Base-by-base conservation (phyloP, 1,140 invertebrate species). In the Cephus cinctus region DNA sequence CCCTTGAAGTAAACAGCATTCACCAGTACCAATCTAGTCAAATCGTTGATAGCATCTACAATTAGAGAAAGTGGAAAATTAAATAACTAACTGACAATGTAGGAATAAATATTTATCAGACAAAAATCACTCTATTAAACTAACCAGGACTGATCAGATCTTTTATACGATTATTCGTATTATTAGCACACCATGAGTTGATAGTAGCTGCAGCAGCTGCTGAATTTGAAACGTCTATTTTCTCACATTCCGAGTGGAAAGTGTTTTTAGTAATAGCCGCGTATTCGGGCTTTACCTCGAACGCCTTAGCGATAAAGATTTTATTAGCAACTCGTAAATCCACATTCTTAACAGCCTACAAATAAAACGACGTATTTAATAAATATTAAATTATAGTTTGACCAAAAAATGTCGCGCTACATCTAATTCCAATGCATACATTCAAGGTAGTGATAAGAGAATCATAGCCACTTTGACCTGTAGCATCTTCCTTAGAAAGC, bases 1-100 rank as follows among this genome's bases (percentile, higher is more conserved):
- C 89, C 91, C 75, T 92, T 92, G 71, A 95, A 95, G 65, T 93
- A 93, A 6, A 94, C 79, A 1, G 90, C 91, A 65, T 94, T 95
- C 0, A 90, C 78, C 0, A 94, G 78, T 11, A 94, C 82, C 34
- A 93, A 54, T 19, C 73, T 78, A 50, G 83, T 84, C 19, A 64
- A 47, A 4, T 30, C 19, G 49, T 69, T 53, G 0, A 89, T 57
- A 50, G 66, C 69, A 51, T 72, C 82, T 58, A 69, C 19, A 75
- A 57, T 22, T 90, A 71, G 3, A 90, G 66, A 61, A 31, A 12
- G 16, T 40, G 25, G 11, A n/a, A 23, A 34, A 19, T 22, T 19
- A 25, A 30, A 11, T 2, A 19, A 23, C 43, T 41, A 18, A 44
- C 18, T 27, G 3, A n/a, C 32, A 32, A 25, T 40, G 5, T 16